Percentiles rank a stretch among this genome's conserved stretches.
Evolutionary conservation across 1,140 invertebrate genomes (phyloP).

Genomic region (Cataglyphis hispanica): DNA sequence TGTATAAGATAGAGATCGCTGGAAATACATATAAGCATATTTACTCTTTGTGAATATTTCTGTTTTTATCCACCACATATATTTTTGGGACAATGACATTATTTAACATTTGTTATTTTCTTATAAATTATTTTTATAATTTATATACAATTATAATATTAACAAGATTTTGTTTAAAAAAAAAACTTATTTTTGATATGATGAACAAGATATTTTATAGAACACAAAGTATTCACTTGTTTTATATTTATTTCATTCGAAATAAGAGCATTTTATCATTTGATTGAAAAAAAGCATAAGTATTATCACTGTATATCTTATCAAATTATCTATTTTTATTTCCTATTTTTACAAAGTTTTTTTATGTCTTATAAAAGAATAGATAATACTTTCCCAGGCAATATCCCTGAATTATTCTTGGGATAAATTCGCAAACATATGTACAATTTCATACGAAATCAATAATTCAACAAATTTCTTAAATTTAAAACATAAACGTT

Average conservation of each 20-base stretch:
- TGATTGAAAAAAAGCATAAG: background rate
- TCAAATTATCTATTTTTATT: slow-evolving; percentile 23
- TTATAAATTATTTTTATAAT: too few species aligned
- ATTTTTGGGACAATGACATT: too few species aligned
- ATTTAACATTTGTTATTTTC: too few species aligned
- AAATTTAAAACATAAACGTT: background rate
- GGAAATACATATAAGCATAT: background rate
- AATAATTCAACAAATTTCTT: background rate
- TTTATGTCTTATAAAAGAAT: background rate
- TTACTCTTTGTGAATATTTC: too few species aligned
- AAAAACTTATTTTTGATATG: too few species aligned
- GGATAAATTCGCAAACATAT: background rate
- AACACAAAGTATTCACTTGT: too few species aligned
- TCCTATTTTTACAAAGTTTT: slow-evolving; percentile 1
- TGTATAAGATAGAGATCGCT: too few species aligned
- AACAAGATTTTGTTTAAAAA: too few species aligned
- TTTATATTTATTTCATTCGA: background rate
- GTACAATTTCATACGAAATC: background rate
- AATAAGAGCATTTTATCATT: background rate
- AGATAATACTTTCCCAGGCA: background rate
- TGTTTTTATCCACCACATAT: too few species aligned
- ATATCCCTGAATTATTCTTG: background rate
- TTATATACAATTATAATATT: too few species aligned
- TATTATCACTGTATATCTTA: background rate
- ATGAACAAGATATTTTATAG: too few species aligned